Evolutionary conservation across 2,113 vertebrate genomes (phyloP), one percentile per base, ranked within the genome.

Genomic region (Crypturellus undulatus): DNA sequence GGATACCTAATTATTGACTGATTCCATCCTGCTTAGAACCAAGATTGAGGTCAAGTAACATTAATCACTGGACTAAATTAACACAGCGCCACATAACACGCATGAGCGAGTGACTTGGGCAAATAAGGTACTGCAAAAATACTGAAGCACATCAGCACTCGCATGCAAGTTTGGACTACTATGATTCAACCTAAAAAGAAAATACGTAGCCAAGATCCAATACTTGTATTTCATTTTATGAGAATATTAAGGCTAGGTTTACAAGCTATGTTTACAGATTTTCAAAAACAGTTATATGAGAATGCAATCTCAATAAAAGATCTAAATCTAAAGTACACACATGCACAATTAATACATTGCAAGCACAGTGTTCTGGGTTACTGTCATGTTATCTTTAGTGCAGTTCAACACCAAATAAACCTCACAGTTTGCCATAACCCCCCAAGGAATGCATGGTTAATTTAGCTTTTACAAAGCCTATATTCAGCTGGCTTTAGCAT

Each of bases 401-500:
- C 32, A 73, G 71, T 76, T 80, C 69, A 91, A 68, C 69, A 79
- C 25, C 17, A 92, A 89, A 96, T 89, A 95, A 88, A 97, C 65
- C 79, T 96, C 87, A 88, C 79, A 76, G 70, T 94, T 94, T 95
- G 81, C 79, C 78, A 84, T 70, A 89, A 88, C 56, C 67, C 95
- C 95, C 93, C 22, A 51, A 96, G 91, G 90, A 95, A 90, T 0
- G 1, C 3, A 67, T 84, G 64, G 76, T 94, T 97, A 96, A 97
- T 96, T 96, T 89, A 62, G 64, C 87, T 96, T 95, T 71, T 79
- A 94, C 91, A 93, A 93, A 96, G 90, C 80, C 89, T 65, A 72
- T 52, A n/a, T 96, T 97, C 85, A 95, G 87, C 72, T 92, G 89
- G 90, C 91, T 96, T 93, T 87, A 91, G 36, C 71, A 93, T 91